Evolutionary conservation across 1,140 invertebrate genomes (phyloP).

Genomic region (Bombus huntii): DNA sequence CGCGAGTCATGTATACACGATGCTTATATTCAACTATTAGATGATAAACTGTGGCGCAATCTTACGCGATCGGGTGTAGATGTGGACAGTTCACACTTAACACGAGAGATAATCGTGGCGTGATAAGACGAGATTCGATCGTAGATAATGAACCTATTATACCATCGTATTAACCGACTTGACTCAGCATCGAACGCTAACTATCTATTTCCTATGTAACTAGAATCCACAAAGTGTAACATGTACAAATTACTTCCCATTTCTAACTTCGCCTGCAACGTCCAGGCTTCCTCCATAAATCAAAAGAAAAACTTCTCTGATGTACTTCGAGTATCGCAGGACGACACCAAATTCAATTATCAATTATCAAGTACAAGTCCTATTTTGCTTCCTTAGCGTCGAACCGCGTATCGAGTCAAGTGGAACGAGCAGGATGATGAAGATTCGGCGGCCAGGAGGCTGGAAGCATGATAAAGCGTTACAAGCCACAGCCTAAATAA

Average conservation of each 20-base stretch:
- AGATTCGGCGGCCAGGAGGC: neutral
- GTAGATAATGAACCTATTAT: neutral
- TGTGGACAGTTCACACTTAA: neutral
- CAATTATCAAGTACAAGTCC: neutral
- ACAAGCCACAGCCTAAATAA: slow-evolving; percentile 34
- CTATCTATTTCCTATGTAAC: neutral
- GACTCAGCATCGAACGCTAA: neutral
- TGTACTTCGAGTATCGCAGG: neutral
- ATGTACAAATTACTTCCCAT: neutral
- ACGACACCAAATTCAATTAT: neutral
- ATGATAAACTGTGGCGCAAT: neutral
- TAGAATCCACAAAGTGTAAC: neutral
- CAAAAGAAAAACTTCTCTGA: neutral
- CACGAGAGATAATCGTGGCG: neutral
- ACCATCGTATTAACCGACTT: neutral
- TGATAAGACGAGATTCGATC: neutral
- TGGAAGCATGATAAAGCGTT: slow-evolving; percentile 25
- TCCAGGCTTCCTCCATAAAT: no score
- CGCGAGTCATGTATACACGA: no score
- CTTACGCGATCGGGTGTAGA: neutral
- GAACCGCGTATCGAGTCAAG: neutral
- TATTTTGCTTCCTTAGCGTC: neutral
- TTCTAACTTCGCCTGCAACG: neutral
- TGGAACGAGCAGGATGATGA: neutral
- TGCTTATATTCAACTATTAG: neutral